These are phyloP conservation scores for Rhinoptilus africanus DNA, from an alignment of 2,113 vertebrate species.

Conservation along the genomic window DNA sequence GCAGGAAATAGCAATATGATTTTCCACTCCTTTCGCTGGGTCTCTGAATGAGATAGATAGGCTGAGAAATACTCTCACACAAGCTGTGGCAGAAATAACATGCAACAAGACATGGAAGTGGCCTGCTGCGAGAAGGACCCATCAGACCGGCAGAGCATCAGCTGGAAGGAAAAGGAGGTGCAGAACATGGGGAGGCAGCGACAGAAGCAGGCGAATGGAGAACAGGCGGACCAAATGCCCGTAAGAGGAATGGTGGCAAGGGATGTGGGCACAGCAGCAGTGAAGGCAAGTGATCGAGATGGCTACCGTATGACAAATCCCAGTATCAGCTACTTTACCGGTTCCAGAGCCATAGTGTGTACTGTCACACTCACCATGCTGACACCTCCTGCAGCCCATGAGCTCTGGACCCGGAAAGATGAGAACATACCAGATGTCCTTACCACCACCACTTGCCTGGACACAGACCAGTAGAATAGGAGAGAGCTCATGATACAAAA, in stretches of 20 bases:
- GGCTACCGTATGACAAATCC: neutral
- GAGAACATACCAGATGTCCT: rapidly evolving
- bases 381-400: no score
- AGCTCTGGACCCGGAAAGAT: neutral
- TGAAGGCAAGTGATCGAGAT: neutral
- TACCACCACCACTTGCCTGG: neutral
- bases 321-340: neutral
- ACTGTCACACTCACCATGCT: neutral
- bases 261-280: neutral
- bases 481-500: neutral
- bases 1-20: slow-evolving; percentile 8
- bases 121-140: neutral
- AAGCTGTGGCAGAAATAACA: neutral
- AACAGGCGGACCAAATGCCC: rapidly evolving
- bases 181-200: rapidly evolving
- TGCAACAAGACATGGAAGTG: neutral
- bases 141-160: neutral
- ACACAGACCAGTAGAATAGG: neutral
- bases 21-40: slow-evolving; percentile 9
- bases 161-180: neutral
- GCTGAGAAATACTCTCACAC: neutral
- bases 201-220: neutral
- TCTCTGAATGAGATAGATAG: neutral
- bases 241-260: rapidly evolving
- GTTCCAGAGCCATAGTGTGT: rapidly evolving